Base-by-base conservation (phyloP, 2,888 invertebrate species). In the Coelinius sp. region DNA sequence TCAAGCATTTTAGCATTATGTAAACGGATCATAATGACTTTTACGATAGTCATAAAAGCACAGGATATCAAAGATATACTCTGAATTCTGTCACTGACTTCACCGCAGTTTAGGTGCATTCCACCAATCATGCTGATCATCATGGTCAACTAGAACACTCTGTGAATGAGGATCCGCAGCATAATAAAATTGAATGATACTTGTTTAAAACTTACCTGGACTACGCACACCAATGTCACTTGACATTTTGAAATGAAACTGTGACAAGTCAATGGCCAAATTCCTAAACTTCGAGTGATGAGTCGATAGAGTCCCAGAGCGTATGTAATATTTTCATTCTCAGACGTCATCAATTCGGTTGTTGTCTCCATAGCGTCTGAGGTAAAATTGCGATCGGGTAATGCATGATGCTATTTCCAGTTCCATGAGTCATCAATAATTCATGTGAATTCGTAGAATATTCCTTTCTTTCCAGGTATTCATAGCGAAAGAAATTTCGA, bases 301-400 rank as follows among this genome's bases (percentile, higher is more conserved):
- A 27, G 35, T 66, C 69, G 59, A 20, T 66, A 71, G 14, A 74
- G 62, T 44, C 69, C 69, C n/a, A 74, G 66, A 17, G 71, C 74
- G 35, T 71, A 69, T 3, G 31, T 14, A 0, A 68, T 74, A 22
- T 70, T 22, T 12, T 25, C 25, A 27, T 53, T 53, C 53, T 25
- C 24, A 27, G 25, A 1, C 12, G n/a, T 27, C 2, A 1, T 53
- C 8, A 7, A 53, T 53, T n/a, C 8, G 8, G 22, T 7, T 53
- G 27, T n/a, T 52, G 25, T 22, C 53, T 53, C 53, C 53, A 53
- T 53, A 27, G 27, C 14, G 25, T 24, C 14, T 14, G 14, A 12
- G 0, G 27, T 6, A 3, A 5, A 3, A n/a, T 10, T 53, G 25
- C 25, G 4, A 1, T 20, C 6, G 5, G 3, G 6, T 24, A 1